A percentile compares a stretch with the other conserved stretches of the same genome.
Conservation (phyloP, 1,140 invertebrate species). For the Cyclina sinensis region DNA sequence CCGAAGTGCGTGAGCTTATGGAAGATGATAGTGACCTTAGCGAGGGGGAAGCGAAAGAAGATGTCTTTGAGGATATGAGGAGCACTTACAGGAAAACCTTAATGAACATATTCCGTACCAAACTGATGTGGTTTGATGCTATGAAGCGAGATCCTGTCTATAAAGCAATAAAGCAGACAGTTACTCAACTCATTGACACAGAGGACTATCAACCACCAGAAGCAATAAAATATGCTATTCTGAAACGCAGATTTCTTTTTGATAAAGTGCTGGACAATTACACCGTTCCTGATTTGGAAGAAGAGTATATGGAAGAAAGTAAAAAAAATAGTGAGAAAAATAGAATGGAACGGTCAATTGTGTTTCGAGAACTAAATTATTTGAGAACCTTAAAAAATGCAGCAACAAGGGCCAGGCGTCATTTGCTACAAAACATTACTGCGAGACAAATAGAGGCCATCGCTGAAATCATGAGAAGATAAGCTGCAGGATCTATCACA, state of each 20-base stretch:
- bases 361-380: too few species aligned
- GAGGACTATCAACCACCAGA: background rate
- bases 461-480: too few species aligned
- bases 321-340: too few species aligned
- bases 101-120: constrained; percentile 31
- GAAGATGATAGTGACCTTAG: constrained; percentile 1
- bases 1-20: constrained; percentile 4
- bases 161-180: constrained; percentile 3
- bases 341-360: too few species aligned
- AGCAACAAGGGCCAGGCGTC: too few species aligned
- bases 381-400: too few species aligned
- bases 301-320: background rate
- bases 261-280: constrained; percentile 27
- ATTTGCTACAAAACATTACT: too few species aligned
- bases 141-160: constrained; percentile 33
- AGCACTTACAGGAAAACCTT: constrained; percentile 5
- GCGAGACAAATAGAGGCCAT: too few species aligned
- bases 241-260: constrained; percentile 21
- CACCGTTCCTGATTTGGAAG: background rate
- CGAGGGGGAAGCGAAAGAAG: constrained; percentile 4
- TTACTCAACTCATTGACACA: background rate
- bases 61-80: constrained; percentile 42
- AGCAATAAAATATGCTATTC: constrained; percentile 21
- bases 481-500: too few species aligned
- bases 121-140: constrained; percentile 21